Evolutionary conservation across 2,113 vertebrate species (phyloP).

Genomic region (Nerophis ophidion): DNA sequence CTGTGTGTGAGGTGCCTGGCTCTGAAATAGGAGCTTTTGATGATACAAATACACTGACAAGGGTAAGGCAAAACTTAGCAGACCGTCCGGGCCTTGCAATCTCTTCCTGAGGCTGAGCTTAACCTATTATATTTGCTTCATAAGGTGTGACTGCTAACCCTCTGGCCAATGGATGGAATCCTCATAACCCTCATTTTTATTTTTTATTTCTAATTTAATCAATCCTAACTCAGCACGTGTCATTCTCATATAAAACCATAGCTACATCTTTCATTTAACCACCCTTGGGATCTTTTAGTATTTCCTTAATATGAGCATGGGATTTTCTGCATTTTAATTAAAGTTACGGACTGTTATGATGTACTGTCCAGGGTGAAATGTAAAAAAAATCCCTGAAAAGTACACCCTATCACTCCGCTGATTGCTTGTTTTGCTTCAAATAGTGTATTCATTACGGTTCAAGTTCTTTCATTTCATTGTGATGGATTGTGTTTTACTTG

Average conservation of each 20-base stretch:
- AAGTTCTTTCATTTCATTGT: conserved; percentile 27
- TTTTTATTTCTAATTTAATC: conserved; percentile 36
- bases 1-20: conserved; percentile 64
- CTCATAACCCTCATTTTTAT: conserved; percentile 23
- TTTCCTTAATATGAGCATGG: conserved; percentile 36
- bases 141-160: conserved; percentile 54
- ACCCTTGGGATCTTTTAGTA: not conserved
- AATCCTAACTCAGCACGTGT: conserved; percentile 50
- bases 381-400: conserved; percentile 33
- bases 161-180: conserved; percentile 36
- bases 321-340: conserved; percentile 17
- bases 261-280: conserved; percentile 3
- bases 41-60: conserved; percentile 72
- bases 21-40: conserved; percentile 31
- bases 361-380: conserved; percentile 26
- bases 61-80: conserved; percentile 74
- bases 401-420: conserved; percentile 43
- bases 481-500: conserved; percentile 68
- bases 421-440: conserved; percentile 37
- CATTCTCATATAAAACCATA: conserved; percentile 8
- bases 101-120: conserved; percentile 43
- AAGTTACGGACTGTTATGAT: conserved; percentile 38
- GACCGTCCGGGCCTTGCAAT: conserved; percentile 39
- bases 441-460: conserved; percentile 4
- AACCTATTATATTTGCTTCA: conserved; percentile 33